Conservation (phyloP, 2,113 vertebrate species). For the Athene noctua region DNA sequence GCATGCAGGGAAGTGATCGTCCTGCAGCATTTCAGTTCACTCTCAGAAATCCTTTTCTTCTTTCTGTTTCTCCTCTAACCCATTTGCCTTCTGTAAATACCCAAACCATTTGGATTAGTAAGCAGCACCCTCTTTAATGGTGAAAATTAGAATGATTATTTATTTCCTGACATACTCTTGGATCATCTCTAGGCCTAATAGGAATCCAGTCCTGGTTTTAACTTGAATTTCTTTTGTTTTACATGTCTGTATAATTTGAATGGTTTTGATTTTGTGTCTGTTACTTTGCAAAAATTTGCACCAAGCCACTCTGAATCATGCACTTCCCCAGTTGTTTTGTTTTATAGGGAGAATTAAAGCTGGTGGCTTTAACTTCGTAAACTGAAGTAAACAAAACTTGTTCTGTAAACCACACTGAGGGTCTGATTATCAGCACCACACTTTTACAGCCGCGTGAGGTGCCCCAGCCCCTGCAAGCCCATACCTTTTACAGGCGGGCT, state of each 20-base stretch:
- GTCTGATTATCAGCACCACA: background rate
- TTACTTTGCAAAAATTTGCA: constrained; percentile 63
- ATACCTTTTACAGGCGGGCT: background rate
- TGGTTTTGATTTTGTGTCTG: background rate
- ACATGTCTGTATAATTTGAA: background rate
- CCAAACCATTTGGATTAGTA: background rate
- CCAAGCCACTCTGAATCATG: background rate
- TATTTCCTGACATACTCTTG: background rate
- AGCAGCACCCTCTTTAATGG: background rate
- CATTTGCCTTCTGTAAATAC: background rate
- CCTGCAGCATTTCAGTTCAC: background rate
- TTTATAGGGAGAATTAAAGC: background rate
- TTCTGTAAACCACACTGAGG: background rate
- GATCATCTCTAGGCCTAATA: background rate
- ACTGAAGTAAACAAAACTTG: background rate
- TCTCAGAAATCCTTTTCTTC: background rate
- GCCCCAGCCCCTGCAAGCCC: background rate
- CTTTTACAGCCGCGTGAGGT: background rate
- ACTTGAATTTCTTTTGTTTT: constrained; percentile 67
- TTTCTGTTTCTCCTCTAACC: background rate
- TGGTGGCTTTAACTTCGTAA: constrained; percentile 10
- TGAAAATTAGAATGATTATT: constrained; percentile 2
- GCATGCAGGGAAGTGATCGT: background rate
- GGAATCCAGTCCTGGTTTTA: constrained; percentile 56
- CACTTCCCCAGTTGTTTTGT: background rate